These are phyloP conservation scores for Hypselothyrea guttata DNA, from an alignment of 2,888 invertebrate genomes.

Conservation along the genomic window DNA sequence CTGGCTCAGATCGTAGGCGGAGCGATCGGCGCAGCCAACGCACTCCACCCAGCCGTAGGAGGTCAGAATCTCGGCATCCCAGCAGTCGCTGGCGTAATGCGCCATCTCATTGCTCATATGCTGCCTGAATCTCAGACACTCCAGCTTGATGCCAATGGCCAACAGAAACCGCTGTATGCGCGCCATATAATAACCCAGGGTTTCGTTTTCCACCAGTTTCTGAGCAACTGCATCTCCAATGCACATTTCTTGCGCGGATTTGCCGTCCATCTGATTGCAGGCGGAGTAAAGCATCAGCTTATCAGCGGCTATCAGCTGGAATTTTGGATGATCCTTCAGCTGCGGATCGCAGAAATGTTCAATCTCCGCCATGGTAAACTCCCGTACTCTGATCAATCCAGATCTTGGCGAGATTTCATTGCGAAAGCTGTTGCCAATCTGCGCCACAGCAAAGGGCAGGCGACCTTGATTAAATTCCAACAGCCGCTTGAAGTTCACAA, in stretches of 20 bases:
- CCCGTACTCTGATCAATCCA: conserved; percentile 96
- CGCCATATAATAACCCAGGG: conserved; percentile 98
- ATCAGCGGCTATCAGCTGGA: conserved; percentile 89
- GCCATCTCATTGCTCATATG: conserved; percentile 99
- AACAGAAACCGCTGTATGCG: conserved; percentile 94
- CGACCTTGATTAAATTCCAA: conserved; percentile 98
- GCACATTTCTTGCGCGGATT: conserved; percentile 88
- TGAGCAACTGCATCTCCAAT: conserved; percentile 94
- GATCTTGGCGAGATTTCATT: conserved; percentile 99
- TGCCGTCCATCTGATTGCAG: conserved; percentile 98
- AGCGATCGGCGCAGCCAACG: conserved; percentile 99
- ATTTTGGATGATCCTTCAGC: conserved; percentile 95
- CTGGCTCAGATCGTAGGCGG: conserved; percentile 97
- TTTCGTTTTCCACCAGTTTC: conserved; percentile 96
- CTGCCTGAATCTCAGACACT: conserved; percentile 95
- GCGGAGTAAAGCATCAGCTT: conserved; percentile 95
- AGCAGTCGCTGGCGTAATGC: conserved; percentile 99
- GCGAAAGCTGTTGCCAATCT: conserved; percentile 98
- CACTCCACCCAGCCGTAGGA: conserved; percentile 99
- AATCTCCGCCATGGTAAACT: conserved; percentile 99
- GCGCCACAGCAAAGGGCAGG: conserved; percentile 98
- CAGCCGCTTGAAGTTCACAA: conserved; percentile 99
- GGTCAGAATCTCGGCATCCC: conserved; percentile 99
- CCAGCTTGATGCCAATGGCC: conserved; percentile 93
- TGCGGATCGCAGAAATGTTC: conserved; percentile 99